These are phyloP conservation scores for Oreochromis grahami DNA, from an alignment of 2,797 vertebrate genomes.

Conservation along the genomic window DNA sequence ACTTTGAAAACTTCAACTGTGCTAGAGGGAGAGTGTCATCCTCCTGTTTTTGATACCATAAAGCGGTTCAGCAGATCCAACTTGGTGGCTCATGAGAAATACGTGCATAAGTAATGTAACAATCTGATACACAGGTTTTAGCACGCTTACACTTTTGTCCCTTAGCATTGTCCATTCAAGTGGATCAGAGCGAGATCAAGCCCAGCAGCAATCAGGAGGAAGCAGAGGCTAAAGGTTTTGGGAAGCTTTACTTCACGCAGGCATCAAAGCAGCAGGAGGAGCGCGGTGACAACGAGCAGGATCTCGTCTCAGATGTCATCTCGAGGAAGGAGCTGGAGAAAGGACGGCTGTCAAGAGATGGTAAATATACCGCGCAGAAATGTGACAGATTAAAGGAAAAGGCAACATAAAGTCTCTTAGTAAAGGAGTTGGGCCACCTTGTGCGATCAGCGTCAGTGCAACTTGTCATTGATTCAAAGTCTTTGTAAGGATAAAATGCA, in stretches of 20 bases:
- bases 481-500: neutral
- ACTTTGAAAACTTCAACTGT: conserved; percentile 31
- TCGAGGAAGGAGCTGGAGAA: conserved; percentile 91
- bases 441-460: neutral
- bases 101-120: neutral
- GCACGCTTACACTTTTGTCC: neutral
- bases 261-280: conserved; percentile 71
- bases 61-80: neutral
- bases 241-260: conserved; percentile 88
- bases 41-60: neutral
- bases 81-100: neutral
- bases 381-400: neutral
- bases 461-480: neutral
- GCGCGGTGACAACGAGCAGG: conserved; percentile 78
- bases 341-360: conserved; percentile 88
- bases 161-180: neutral
- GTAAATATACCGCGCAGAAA: conserved; percentile 57
- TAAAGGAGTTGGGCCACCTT: neutral
- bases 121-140: neutral
- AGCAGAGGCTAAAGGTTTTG: conserved; percentile 80
- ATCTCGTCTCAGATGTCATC: conserved; percentile 87
- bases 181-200: conserved; percentile 9
- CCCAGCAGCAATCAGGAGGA: conserved; percentile 12
- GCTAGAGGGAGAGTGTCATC: neutral
- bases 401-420: neutral